Percentiles rank a stretch among this genome's conserved stretches.
Evolutionary conservation across 2,888 invertebrate species (phyloP).

Genomic region (Lomographa bimaculata): DNA sequence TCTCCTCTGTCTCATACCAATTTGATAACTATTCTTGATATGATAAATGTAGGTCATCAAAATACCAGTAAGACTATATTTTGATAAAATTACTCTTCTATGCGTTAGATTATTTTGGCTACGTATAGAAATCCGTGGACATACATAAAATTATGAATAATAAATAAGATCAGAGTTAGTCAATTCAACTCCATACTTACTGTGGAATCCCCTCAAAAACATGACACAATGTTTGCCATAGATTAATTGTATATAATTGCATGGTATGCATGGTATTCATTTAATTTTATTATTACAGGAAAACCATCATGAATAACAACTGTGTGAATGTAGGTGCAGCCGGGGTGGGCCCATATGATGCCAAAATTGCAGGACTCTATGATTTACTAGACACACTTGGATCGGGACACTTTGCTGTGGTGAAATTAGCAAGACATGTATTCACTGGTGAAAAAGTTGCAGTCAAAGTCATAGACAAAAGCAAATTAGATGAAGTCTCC

Average conservation of each 20-base stretch:
- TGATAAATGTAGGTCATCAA: slow-evolving; percentile 24
- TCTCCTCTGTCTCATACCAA: background rate
- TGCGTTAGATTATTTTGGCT: background rate
- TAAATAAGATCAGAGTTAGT: too few relatives aligned
- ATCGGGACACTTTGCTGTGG: slow-evolving; percentile 99
- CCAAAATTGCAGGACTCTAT: slow-evolving; percentile 97
- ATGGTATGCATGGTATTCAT: too few relatives aligned
- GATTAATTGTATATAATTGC: too few relatives aligned
- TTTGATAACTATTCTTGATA: slow-evolving; percentile 5
- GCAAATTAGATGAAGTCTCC: slow-evolving; percentile 97
- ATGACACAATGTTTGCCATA: too few relatives aligned
- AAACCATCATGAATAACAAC: slow-evolving; percentile 64
- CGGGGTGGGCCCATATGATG: slow-evolving; percentile 86
- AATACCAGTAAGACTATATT: slow-evolving; percentile 4
- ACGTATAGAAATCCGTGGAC: background rate
- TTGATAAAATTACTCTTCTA: background rate
- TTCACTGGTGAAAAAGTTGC: slow-evolving; percentile 99
- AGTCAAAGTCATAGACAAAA: slow-evolving; percentile 99
- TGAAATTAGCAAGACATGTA: slow-evolving; percentile 98
- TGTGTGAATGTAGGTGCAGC: slow-evolving; percentile 60
- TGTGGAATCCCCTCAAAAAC: too few relatives aligned
- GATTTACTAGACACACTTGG: slow-evolving; percentile 99
- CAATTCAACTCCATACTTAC: too few relatives aligned
- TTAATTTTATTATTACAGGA: slow-evolving; percentile 24
- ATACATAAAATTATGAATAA: too few relatives aligned